These are phyloP conservation scores for Pygathrix nemaeus DNA, from an alignment of 2,113 vertebrate genomes.

Conservation along the genomic window DNA sequence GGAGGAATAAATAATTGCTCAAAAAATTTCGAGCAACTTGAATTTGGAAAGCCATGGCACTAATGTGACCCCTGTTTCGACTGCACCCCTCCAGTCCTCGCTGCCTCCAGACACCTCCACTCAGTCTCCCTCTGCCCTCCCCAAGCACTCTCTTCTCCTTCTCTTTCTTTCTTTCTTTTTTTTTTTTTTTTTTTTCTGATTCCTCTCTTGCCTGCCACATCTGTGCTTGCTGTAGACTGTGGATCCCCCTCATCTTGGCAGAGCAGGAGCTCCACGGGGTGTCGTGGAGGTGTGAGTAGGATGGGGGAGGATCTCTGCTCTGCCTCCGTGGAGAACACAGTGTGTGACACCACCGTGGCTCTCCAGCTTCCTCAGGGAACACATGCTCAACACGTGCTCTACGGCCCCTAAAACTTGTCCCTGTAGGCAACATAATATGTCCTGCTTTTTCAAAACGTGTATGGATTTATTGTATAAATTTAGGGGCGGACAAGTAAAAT, in stretches of 20 bases:
- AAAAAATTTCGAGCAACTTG: background rate
- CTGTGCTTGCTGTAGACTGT: background rate
- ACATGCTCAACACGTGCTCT: background rate
- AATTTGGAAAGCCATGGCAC: background rate
- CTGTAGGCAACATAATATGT: background rate
- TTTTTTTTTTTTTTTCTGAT: no score
- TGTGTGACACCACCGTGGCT: no score
- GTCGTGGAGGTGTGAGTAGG: accelerated
- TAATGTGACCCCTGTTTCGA: background rate
- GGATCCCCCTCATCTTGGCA: background rate
- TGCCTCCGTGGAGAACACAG: background rate
- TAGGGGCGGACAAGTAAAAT: no score
- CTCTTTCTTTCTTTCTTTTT: no score
- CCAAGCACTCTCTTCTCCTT: accelerated
- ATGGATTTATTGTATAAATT: no score
- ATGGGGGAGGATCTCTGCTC: no score
- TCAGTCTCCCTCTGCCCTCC: background rate
- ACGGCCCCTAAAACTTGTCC: background rate
- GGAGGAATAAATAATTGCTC: background rate
- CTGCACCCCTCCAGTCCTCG: background rate
- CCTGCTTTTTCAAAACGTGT: no score
- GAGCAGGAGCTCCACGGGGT: background rate
- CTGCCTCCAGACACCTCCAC: background rate
- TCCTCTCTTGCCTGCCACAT: background rate
- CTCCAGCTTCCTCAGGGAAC: background rate